Base-by-base conservation (phyloP, 2,113 vertebrate species). In the Chionomys nivalis region DNA sequence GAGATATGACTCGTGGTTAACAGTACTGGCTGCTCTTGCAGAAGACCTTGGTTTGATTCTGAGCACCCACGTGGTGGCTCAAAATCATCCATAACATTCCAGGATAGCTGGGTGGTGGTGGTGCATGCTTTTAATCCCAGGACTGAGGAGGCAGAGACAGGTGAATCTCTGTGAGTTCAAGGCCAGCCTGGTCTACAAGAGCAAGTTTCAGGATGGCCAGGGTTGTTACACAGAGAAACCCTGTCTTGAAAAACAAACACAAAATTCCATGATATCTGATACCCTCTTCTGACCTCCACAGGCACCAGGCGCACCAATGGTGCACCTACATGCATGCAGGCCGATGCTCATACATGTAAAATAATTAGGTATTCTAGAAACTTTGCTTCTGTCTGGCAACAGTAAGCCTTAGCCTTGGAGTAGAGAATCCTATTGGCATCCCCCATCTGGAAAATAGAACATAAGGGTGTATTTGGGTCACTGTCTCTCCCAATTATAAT, bases 351-450 rank as follows among this genome's bases (percentile, higher is more conserved):
- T 63, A 19, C 58, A 5, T 0, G 3, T 85, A 63, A 83, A 73
- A 9, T n/a, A 24, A 44, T 19, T 65, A 65, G 10, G 5, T 44
- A 16, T 44, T 44, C 44, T 31, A 65, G 58, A 65, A 63, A 42
- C n/a, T 63, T 42, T 49, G 39, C 63, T 92, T 96, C 93, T 81
- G 61, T 89, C 75, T 83, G 36, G 14, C 87, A 55, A 23, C 68
- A 70, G 7, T 88, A 70, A 58, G 3, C 63, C 49, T 93, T 73
- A 63, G 58, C 76, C 47, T 63, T 81, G 33, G 76, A 85, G 68
- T 61, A 76, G 36, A 85, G 89, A 77, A 65, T 89, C 65, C 49
- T 12, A 7, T 49, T 68, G 87, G 75, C 11, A 28, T 87, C 13
- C 77, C 83, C 66, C 13, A 36, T 78, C 88, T 93, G 73, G 63